Evolutionary conservation across 1,140 invertebrate genomes (phyloP).

Genomic region (Nasonia vitripennis): DNA sequence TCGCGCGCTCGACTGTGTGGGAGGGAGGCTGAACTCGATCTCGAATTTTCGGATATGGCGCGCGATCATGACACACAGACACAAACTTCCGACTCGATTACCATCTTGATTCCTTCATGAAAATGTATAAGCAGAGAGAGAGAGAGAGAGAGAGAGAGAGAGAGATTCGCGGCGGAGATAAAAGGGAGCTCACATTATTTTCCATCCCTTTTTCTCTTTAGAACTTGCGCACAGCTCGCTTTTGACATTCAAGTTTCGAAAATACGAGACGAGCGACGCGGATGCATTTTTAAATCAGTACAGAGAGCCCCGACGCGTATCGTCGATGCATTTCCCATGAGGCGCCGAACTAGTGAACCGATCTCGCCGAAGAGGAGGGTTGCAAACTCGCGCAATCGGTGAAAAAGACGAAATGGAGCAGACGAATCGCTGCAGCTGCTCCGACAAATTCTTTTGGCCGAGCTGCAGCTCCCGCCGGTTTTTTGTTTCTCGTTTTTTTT

Average conservation of each 20-base stretch:
- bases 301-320: background rate
- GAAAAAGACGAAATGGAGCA: background rate
- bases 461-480: background rate
- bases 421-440: background rate
- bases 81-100: conserved; percentile 31
- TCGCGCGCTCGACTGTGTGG: background rate
- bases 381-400: background rate
- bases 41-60: conserved; percentile 11
- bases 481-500: background rate
- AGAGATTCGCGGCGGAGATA: background rate
- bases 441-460: background rate
- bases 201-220: too few species aligned
- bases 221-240: too few species aligned
- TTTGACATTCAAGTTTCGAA: conserved; percentile 8
- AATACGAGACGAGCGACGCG: background rate
- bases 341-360: background rate
- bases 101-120: conserved; percentile 41
- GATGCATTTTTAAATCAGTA: conserved; percentile 33
- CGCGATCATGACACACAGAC: background rate
- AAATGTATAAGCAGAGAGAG: conserved; percentile 21
- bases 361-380: background rate
- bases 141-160: background rate
- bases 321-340: conserved; percentile 33
- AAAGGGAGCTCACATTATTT: too few species aligned
- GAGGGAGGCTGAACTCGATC: background rate